These are phyloP conservation scores for Panurus biarmicus DNA, from an alignment of 2,113 vertebrate species.

Conservation along the genomic window DNA sequence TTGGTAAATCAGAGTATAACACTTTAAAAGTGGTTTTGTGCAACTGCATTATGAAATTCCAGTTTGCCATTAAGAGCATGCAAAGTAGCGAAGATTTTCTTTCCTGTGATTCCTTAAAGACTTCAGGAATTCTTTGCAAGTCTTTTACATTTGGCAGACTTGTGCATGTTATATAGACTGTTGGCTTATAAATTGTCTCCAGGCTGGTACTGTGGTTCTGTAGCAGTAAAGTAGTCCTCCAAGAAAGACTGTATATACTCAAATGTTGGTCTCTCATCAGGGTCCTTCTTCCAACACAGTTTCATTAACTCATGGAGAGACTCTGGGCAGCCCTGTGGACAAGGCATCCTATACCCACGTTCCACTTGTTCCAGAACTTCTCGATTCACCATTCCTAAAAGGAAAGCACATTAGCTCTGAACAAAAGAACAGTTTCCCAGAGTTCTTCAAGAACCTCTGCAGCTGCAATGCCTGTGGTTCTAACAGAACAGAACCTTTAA, in stretches of 20 bases:
- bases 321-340: constrained; percentile 91
- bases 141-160: constrained; percentile 72
- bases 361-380: constrained; percentile 95
- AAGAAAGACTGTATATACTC: constrained; percentile 95
- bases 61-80: constrained; percentile 75
- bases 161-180: constrained; percentile 62
- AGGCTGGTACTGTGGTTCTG: constrained; percentile 95
- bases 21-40: constrained; percentile 80
- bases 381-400: constrained; percentile 91
- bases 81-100: constrained; percentile 68
- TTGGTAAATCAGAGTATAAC: constrained; percentile 71
- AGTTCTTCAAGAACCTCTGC: not conserved
- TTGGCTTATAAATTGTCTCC: constrained; percentile 91
- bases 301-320: constrained; percentile 95
- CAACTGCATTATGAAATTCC: constrained; percentile 75
- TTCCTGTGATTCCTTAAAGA: constrained; percentile 65
- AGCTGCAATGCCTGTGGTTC: not conserved
- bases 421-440: not conserved
- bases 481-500: not conserved
- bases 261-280: constrained; percentile 94
- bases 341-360: constrained; percentile 92
- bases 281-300: constrained; percentile 94
- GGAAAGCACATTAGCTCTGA: not conserved
- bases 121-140: constrained; percentile 61
- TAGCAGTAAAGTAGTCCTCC: constrained; percentile 97